Evolutionary conservation across 1,140 invertebrate species (phyloP).

Genomic region (Apis mellifera): Amel_HAv3.1 CM009938.2:547001-547500

Average conservation of each 20-base stretch:
- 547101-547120: conserved; percentile 11
- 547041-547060: conserved; percentile 61
- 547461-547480: neutral
- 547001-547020: conserved; percentile 61
- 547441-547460: conserved; percentile 11
- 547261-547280: neutral
- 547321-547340: conserved; percentile 1
- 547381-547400: neutral
- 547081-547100: conserved; percentile 44
- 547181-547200: conserved; percentile 59
- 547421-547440: neutral
- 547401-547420: too few relatives aligned
- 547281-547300: conserved; percentile 18
- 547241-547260: neutral
- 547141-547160: conserved; percentile 33
- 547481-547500: neutral
- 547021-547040: conserved; percentile 62
- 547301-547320: neutral
- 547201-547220: conserved; percentile 51
- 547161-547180: neutral
- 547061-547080: conserved; percentile 65
- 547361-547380: conserved; percentile 27
- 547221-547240: conserved; percentile 3
- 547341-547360: neutral
- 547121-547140: conserved; percentile 34